Base-by-base conservation (phyloP, 2,797 vertebrate genomes). In the Hemitrygon akajei region DNA sequence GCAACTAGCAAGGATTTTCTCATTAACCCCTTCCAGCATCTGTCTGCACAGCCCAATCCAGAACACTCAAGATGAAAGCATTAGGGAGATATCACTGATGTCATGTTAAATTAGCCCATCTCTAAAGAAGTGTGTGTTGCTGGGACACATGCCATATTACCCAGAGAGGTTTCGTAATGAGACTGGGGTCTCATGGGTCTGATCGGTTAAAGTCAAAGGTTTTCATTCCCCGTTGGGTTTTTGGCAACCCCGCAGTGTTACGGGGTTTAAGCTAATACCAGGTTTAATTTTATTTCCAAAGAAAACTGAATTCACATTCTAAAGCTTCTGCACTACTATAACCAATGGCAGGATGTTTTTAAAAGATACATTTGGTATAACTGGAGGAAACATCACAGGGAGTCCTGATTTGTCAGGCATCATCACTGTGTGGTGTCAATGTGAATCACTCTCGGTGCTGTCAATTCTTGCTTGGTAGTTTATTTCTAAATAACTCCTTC, bases 11-110 rank as follows among this genome's bases (percentile, higher is more conserved):
- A 10, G 69, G 37, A 73, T 76, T 76, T 73, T 58, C 37, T 56
- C 71, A 93, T 93, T 93, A 93, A 93, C 91, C 91, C 91, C 71
- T 93, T 93, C 71, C 71, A 93, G 91, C 91, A 56, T 58, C 40
- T 76, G 71, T 93, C 76, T 76, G 25, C 69, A 76, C 6, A 75
- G 71, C 30, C 56, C 25, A 47, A 47, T 11, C 37, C 34, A 25
- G 66, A 86, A 60, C 12, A 25, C 60, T 89, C 60, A n/a, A 89
- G 86, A 34, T 30, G 60, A 22, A 34, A 40, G 37, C 6, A 89
- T 12, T 37, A 18, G 66, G n/a, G n/a, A 37, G 86, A 22, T 58
- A 84, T 1, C 9, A 5, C 22, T 87, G 27, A 34, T 66, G 86
- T 22, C 63, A 91, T 40, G 81, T 82, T 82, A 58, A 14, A 86